Evolutionary conservation across 1,140 invertebrate species (phyloP).

Genomic region (Atopsyche davidsoni): DNA sequence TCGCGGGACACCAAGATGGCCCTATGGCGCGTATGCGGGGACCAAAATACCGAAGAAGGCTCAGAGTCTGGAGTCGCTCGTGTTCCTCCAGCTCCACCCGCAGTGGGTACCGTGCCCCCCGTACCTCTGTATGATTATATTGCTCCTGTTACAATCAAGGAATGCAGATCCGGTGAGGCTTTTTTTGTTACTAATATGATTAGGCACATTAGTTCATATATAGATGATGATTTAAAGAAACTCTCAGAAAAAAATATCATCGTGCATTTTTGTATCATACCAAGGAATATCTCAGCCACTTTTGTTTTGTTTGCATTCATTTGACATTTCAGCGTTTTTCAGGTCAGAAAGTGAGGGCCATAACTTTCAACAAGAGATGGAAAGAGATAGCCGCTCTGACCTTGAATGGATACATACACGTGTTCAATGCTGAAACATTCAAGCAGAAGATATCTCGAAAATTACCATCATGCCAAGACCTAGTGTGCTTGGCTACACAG

Average conservation of each 20-base stretch:
- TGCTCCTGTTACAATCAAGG: constrained; percentile 65
- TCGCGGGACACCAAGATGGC: constrained; percentile 84
- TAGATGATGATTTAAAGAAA: too few relatives aligned
- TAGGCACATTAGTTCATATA: too few relatives aligned
- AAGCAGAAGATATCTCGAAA: constrained; percentile 80
- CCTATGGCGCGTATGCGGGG: constrained; percentile 60
- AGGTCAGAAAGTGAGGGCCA: constrained; percentile 77
- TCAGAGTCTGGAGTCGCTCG: background rate
- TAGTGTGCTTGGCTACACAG: constrained; percentile 79
- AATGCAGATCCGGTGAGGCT: constrained; percentile 54
- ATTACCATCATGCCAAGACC: constrained; percentile 83
- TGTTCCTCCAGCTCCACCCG: background rate
- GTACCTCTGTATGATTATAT: constrained; percentile 54
- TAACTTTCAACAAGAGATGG: constrained; percentile 80
- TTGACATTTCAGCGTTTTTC: constrained; percentile 26
- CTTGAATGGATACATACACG: constrained; percentile 87
- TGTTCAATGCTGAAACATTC: constrained; percentile 85
- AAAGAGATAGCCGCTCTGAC: constrained; percentile 89
- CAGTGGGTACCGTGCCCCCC: constrained; percentile 6
- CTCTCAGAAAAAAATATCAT: too few relatives aligned
- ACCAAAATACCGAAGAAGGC: constrained; percentile 19
- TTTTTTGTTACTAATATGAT: background rate
- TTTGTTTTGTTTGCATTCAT: background rate
- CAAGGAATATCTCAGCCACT: background rate
- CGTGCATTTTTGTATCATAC: background rate